A percentile compares a stretch with the other conserved stretches of the same genome.
Evolutionary conservation across 2,888 invertebrate genomes (phyloP).

Genomic region (Notodonta ziczac): DNA sequence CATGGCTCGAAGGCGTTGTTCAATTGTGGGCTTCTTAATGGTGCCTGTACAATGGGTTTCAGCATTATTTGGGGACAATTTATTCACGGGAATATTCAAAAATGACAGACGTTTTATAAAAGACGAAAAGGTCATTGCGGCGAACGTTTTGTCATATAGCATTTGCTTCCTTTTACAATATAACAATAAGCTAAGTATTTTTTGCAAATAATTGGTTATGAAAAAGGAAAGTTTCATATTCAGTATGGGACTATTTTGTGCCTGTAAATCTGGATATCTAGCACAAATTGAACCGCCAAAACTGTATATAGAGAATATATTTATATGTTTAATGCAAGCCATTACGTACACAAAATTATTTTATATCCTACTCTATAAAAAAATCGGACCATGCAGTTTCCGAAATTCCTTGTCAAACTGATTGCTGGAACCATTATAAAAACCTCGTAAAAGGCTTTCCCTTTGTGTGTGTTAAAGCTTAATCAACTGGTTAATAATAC

Average conservation of each 20-base stretch:
- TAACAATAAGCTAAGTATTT: neutral
- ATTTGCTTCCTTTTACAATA: neutral
- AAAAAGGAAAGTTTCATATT: neutral
- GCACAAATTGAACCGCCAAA: no score
- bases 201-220: neutral
- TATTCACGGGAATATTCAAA: neutral
- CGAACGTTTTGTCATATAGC: neutral
- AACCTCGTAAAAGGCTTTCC: conserved; percentile 9
- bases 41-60: neutral
- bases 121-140: no score
- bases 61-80: neutral
- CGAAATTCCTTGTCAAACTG: no score
- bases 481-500: conserved; percentile 24
- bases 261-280: no score
- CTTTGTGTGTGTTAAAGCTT: conserved; percentile 11
- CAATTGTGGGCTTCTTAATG: neutral
- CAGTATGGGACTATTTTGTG: no score
- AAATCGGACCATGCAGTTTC: neutral
- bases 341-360: neutral
- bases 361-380: neutral
- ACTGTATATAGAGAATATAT: neutral
- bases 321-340: neutral
- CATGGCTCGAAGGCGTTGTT: neutral
- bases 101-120: neutral
- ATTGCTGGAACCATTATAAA: neutral